These are phyloP conservation scores for Elaphurus davidianus DNA, from an alignment of 2,113 vertebrate species.

Conservation along the genomic window DNA sequence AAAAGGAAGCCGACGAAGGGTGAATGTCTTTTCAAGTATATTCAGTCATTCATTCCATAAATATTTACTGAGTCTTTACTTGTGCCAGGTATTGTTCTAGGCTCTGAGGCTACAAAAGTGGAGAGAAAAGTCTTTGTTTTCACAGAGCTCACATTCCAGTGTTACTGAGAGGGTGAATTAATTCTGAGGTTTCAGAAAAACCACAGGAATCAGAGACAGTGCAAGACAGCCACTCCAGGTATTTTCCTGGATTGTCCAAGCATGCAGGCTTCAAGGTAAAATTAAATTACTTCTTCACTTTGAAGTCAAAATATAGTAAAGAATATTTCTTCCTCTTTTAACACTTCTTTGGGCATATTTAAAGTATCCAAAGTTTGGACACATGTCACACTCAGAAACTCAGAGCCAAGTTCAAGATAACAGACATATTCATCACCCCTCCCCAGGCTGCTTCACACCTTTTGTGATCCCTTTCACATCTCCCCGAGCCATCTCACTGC, in stretches of 20 bases:
- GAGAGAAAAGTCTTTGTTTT: conserved; percentile 24
- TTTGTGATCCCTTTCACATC: too few relatives aligned
- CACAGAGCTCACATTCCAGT: not conserved
- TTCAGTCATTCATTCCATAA: not conserved
- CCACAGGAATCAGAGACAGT: not conserved
- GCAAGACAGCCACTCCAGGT: not conserved
- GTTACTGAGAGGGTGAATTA: not conserved
- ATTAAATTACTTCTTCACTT: not conserved
- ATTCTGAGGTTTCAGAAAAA: not conserved
- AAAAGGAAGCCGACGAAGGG: not conserved
- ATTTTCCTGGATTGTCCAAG: not conserved
- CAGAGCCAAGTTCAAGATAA: not conserved
- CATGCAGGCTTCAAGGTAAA: not conserved
- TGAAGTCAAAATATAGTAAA: conserved; percentile 1
- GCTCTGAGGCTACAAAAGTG: not conserved
- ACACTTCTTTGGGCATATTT: not conserved
- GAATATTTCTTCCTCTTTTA: not conserved
- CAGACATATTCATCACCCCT: not conserved
- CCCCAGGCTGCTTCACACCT: not conserved
- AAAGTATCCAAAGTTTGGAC: not conserved
- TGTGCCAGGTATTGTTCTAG: not conserved
- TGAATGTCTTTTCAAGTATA: not conserved
- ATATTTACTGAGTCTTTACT: not conserved
- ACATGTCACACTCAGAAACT: not conserved
- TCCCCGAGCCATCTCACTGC: not conserved